Conservation (phyloP, 2,797 vertebrate genomes). For the Sebastes nivosus region DNA sequence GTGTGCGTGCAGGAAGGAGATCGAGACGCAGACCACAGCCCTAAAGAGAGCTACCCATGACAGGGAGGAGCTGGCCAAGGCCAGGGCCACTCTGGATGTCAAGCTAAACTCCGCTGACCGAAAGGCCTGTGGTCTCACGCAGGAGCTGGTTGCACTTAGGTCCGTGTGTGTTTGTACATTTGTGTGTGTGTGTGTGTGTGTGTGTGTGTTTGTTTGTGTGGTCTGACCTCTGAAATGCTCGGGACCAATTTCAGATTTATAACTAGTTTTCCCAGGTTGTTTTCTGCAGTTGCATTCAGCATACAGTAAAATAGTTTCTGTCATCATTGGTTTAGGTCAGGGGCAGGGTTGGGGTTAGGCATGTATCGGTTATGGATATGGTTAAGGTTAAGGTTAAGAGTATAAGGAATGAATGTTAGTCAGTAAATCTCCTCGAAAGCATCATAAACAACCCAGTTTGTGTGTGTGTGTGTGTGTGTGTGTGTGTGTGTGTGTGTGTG, state of each 20-base stretch:
- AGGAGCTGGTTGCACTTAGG: slow-evolving; percentile 83
- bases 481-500: background rate
- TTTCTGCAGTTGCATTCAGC: slow-evolving; percentile 24
- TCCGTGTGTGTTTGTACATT: slow-evolving; percentile 62
- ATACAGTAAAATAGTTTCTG: background rate
- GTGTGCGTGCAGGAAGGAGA: slow-evolving; percentile 74
- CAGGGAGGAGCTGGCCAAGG: slow-evolving; percentile 80
- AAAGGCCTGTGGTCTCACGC: slow-evolving; percentile 74
- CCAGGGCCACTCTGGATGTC: slow-evolving; percentile 81
- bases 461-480: background rate
- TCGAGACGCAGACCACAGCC: slow-evolving; percentile 72
- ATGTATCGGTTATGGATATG: slow-evolving; percentile 29
- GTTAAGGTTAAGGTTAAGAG: background rate
- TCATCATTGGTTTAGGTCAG: background rate
- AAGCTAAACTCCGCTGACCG: slow-evolving; percentile 80
- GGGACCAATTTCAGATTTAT: slow-evolving; percentile 15
- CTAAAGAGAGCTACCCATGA: slow-evolving; percentile 73
- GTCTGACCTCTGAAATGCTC: slow-evolving; percentile 41
- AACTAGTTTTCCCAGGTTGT: slow-evolving; percentile 30
- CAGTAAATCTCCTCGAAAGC: slow-evolving; percentile 22
- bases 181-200: slow-evolving; percentile 36
- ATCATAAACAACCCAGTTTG: slow-evolving; percentile 27
- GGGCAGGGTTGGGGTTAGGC: slow-evolving; percentile 5
- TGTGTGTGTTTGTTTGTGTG: slow-evolving; percentile 50
- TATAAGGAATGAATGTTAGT: slow-evolving; percentile 29